These are phyloP conservation scores for Lycaena phlaeas DNA, from an alignment of 2,888 invertebrate species.

Conservation along the genomic window DNA sequence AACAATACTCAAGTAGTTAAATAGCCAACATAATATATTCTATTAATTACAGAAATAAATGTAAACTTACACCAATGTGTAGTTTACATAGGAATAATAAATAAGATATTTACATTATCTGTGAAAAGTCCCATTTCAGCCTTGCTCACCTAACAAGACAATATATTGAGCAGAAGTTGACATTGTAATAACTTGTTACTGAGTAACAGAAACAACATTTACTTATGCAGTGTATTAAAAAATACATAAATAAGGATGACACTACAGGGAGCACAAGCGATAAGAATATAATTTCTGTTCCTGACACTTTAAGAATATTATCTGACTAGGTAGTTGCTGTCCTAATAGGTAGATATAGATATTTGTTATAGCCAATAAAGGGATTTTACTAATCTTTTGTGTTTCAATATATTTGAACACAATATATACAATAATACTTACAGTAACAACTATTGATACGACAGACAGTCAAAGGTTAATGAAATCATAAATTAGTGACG, in stretches of 20 bases:
- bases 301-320: conserved; percentile 27
- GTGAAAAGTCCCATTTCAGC: conserved; percentile 15
- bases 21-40: conserved; percentile 63
- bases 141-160: conserved; percentile 13
- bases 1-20: conserved; percentile 58
- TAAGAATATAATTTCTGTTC: conserved; percentile 18
- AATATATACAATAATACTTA: conserved; percentile 10
- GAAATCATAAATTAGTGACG: conserved; percentile 59
- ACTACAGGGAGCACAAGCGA: conserved; percentile 20
- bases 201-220: too few species aligned
- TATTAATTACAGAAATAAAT: conserved; percentile 55
- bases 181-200: conserved; percentile 15
- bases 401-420: conserved; percentile 14
- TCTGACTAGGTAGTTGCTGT: conserved; percentile 46
- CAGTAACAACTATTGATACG: neutral
- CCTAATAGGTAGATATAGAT: conserved; percentile 32
- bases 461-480: conserved; percentile 15
- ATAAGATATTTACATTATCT: conserved; percentile 39
- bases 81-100: conserved; percentile 39
- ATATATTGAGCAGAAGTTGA: conserved; percentile 19
- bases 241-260: conserved; percentile 21
- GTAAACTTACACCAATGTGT: conserved; percentile 38
- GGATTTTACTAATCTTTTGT: conserved; percentile 20
- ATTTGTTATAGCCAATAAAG: conserved; percentile 33
- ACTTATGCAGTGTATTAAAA: too few species aligned